These are phyloP conservation scores for Chelonus formosanus DNA, from an alignment of 2,888 invertebrate genomes.

Conservation along the genomic window DNA sequence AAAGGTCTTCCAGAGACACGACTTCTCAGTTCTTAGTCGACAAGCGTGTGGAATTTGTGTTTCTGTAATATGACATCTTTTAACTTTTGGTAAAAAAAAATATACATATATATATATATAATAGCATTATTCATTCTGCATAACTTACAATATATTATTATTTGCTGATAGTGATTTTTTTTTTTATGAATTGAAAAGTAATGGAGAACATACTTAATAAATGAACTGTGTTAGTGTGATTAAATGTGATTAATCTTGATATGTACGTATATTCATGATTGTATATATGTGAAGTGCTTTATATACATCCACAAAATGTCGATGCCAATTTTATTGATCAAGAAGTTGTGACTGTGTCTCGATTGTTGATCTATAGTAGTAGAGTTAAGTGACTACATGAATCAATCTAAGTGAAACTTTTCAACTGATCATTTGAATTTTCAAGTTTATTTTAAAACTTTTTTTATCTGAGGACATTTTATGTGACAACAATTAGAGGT, in stretches of 20 bases:
- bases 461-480: no score
- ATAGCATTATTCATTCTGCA: background rate
- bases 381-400: no score
- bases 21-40: slow-evolving; percentile 43
- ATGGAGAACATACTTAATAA: background rate
- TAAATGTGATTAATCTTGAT: background rate
- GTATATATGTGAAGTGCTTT: background rate
- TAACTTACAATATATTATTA: background rate
- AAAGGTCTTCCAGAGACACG: slow-evolving; percentile 33
- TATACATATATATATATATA: background rate
- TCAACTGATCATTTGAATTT: no score
- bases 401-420: no score
- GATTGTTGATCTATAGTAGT: no score
- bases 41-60: slow-evolving; percentile 30
- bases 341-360: no score
- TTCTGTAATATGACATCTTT: slow-evolving; percentile 6
- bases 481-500: no score
- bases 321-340: no score
- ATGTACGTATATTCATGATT: slow-evolving; percentile 2
- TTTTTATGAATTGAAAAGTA: background rate
- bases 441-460: no score
- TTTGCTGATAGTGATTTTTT: background rate
- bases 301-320: no score
- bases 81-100: background rate
- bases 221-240: slow-evolving; percentile 5